Percentiles rank a stretch among this genome's conserved stretches.
These are phyloP conservation scores for Strix occidentalis DNA, from an alignment of 2,797 vertebrate genomes.

Conservation along the genomic window DNA sequence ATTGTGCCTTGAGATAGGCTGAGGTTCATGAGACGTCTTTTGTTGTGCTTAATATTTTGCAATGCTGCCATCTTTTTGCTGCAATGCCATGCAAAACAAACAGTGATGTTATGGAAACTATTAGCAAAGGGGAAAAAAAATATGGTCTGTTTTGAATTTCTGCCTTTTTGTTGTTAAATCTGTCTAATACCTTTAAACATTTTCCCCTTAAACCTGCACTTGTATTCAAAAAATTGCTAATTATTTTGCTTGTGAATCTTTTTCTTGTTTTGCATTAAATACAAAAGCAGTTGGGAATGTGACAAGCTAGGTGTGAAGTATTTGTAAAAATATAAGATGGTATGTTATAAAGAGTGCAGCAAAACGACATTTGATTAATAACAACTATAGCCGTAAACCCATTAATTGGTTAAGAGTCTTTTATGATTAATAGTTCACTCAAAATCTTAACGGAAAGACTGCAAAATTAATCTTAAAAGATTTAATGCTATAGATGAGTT, in stretches of 20 bases:
- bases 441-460: conserved; percentile 43
- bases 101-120: not conserved
- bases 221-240: not conserved
- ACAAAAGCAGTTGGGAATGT: not conserved
- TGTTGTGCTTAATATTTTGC: not conserved
- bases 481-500: not conserved
- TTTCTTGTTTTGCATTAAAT: not conserved
- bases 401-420: conserved; percentile 45
- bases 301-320: not conserved
- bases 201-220: not conserved
- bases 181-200: not conserved
- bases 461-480: conserved; percentile 55
- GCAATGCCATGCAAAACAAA: not conserved
- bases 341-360: conserved; percentile 17
- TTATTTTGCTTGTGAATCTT: not conserved
- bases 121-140: not conserved
- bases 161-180: not conserved
- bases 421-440: conserved; percentile 65
- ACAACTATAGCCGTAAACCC: conserved; percentile 40
- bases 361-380: conserved; percentile 69
- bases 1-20: too few species aligned
- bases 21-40: not conserved
- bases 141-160: not conserved
- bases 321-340: not conserved
- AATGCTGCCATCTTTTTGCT: not conserved